phyloP scores from a whole-genome alignment of 2,888 invertebrate genomes.

The Aricia artaxerxes region DNA sequence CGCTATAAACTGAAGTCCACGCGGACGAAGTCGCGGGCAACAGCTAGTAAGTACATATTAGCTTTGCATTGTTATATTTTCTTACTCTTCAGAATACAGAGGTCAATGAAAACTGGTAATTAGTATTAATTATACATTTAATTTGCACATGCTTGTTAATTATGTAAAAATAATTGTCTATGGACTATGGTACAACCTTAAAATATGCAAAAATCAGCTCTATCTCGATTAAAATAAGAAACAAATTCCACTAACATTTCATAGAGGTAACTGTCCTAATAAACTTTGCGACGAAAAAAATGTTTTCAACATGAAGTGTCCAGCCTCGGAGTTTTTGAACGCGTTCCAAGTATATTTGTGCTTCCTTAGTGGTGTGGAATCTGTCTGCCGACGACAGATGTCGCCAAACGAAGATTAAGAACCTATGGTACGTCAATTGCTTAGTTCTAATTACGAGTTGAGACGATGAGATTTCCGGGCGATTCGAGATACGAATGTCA shows the following conservation, averaged over 20 bases:
- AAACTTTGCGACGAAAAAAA: slow-evolving; percentile 2
- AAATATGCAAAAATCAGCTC: neutral
- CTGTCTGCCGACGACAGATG: slow-evolving; percentile 46
- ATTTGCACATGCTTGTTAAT: neutral
- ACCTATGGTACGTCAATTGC: slow-evolving; percentile 33
- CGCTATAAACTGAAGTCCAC: no score
- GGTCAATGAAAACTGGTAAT: neutral
- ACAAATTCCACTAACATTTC: neutral
- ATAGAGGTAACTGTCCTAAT: slow-evolving; percentile 24
- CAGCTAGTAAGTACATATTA: neutral
- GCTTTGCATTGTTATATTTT: neutral
- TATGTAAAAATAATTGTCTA: neutral
- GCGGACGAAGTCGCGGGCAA: no score
- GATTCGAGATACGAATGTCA: neutral
- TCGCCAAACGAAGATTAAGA: slow-evolving; percentile 32
- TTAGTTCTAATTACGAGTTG: slow-evolving; percentile 16
- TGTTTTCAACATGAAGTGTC: slow-evolving; percentile 16
- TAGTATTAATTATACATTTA: neutral
- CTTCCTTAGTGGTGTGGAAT: slow-evolving; percentile 66
- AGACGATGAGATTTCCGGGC: neutral
- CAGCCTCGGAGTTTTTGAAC: slow-evolving; percentile 48
- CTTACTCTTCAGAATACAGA: neutral
- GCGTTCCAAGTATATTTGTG: slow-evolving; percentile 64
- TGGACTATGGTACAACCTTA: neutral
- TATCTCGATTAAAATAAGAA: neutral